Evolutionary conservation across 2,797 vertebrate species (phyloP).

Genomic region (Chaunax sp.): DNA sequence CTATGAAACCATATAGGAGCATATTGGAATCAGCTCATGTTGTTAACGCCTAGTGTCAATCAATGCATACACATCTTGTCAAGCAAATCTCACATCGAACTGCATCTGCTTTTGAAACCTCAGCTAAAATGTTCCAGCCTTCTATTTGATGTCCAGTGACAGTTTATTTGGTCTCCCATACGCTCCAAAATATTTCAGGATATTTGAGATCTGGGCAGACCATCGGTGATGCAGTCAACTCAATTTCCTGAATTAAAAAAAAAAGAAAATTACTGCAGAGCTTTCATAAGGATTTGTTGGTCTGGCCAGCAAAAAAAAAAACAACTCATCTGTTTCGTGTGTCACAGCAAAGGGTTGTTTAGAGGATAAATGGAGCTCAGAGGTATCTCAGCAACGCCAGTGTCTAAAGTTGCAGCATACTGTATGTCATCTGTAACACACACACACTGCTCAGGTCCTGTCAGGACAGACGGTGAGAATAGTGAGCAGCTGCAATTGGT

Average conservation of each 20-base stretch:
- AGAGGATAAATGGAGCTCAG: constrained; percentile 44
- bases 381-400: constrained; percentile 47
- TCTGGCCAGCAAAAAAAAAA: background rate
- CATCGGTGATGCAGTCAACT: constrained; percentile 4
- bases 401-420: constrained; percentile 60
- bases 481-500: constrained; percentile 74
- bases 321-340: constrained; percentile 12
- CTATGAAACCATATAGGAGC: background rate
- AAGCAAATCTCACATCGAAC: background rate
- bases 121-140: constrained; percentile 2
- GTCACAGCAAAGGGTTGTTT: constrained; percentile 30
- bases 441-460: constrained; percentile 52
- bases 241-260: constrained; percentile 29
- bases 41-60: background rate
- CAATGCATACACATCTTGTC: background rate
- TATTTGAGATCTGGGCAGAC: constrained; percentile 19
- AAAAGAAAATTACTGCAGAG: background rate
- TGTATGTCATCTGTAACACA: constrained; percentile 45
- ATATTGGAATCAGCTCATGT: background rate
- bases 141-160: constrained; percentile 6
- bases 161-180: constrained; percentile 34
- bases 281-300: constrained; percentile 7
- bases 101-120: background rate
- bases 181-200: constrained; percentile 23
- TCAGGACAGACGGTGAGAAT: constrained; percentile 66